Base-by-base conservation (phyloP, 2,113 vertebrate species). In the Albula goreensis region DNA sequence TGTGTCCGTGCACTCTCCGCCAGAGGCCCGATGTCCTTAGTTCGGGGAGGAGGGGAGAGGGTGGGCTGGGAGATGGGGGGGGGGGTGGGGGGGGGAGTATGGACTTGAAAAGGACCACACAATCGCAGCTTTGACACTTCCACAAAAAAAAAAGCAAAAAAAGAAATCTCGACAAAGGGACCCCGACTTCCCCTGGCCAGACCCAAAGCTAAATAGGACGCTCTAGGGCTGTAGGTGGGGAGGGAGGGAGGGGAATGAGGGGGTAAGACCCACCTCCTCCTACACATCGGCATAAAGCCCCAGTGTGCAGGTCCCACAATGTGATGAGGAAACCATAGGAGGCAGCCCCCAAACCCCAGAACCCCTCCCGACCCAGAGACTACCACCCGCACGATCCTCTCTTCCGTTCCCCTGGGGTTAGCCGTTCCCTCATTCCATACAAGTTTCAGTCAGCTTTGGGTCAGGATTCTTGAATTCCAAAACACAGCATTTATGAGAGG, bases 101-200 rank as follows among this genome's bases (percentile, higher is more conserved):
- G 60, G 60, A 66, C 17, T 66, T 94, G 91, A 92, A 95, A 94
- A 93, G 91, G 92, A 92, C 90, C 92, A 95, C 94, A 96, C 95
- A 96, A 95, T 95, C 91, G 83, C 92, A 91, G 95, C 94, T 92
- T 95, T 94, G 93, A 96, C 93, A 94, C 90, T 89, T 92, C 92
- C 92, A 91, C 91, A 93, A 92, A 50, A 79, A 78, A 78, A 78
- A 31, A 85, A 41, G 31, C 31, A 79, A 79, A 15, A 80, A 94
- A 92, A 94, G 93, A 91, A 89, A 89, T 81, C 79, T 81, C 87
- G 85, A 94, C 94, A 95, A 95, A 95, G 93, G 91, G 90, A 89
- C 85, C 87, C 90, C 90, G 92, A 90, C 92, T 92, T 90, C 93
- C 92, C 93, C 89, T 83, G 90, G 91, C 89, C 91, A 91, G 78